These are phyloP conservation scores for Latrodectus geometricus DNA, from an alignment of 1,140 invertebrate genomes.

Conservation along the genomic window DNA sequence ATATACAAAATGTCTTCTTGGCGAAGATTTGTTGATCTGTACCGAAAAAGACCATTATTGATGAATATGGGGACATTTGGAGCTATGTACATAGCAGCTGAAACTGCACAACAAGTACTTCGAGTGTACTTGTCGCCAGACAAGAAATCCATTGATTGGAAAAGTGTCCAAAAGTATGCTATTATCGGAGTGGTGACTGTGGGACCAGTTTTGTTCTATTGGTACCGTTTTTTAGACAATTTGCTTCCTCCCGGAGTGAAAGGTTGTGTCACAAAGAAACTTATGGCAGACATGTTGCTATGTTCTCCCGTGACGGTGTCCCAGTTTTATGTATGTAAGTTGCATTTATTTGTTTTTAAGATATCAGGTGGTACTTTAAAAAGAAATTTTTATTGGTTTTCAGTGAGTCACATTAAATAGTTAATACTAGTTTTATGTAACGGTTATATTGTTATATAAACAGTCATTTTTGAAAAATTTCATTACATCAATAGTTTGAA, in stretches of 20 bases:
- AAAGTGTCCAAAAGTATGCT: constrained; percentile 73
- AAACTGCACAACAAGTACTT: constrained; percentile 79
- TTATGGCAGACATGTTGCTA: constrained; percentile 80
- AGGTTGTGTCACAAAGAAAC: constrained; percentile 77
- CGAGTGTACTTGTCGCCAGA: neutral
- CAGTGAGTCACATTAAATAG: too few relatives aligned
- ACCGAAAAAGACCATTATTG: constrained; percentile 74
- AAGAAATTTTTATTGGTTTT: too few relatives aligned
- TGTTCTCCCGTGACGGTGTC: constrained; percentile 79
- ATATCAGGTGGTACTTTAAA: too few relatives aligned
- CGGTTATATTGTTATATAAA: too few relatives aligned
- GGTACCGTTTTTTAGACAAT: constrained; percentile 83
- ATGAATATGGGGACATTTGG: constrained; percentile 83
- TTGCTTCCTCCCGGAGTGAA: constrained; percentile 75
- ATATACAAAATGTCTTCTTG: neutral
- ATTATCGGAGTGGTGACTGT: constrained; percentile 75
- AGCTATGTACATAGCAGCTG: constrained; percentile 80
- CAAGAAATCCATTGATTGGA: constrained; percentile 45
- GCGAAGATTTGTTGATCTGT: constrained; percentile 41
- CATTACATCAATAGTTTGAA: too few relatives aligned
- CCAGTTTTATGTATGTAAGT: constrained; percentile 79
- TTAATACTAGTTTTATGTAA: too few relatives aligned
- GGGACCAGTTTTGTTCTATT: constrained; percentile 74
- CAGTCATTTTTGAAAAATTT: too few relatives aligned
- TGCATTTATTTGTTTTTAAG: neutral